Conservation (phyloP, 2,888 invertebrate species). For the Trichopria drosophilae region DNA sequence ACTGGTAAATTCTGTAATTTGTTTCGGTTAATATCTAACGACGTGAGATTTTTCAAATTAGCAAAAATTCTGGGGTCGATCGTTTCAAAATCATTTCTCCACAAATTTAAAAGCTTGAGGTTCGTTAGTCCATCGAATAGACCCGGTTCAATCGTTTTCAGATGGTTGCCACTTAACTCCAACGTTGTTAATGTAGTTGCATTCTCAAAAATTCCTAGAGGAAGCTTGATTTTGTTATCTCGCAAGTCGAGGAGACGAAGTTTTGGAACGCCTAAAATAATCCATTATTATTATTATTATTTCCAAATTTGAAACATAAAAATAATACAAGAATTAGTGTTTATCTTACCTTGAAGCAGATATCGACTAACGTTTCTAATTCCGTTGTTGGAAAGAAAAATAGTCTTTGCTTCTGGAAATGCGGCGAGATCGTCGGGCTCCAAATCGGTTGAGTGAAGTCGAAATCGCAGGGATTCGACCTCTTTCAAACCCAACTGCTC, state of each 20-base stretch:
- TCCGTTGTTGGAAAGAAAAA: conserved; percentile 50
- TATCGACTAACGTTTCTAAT: conserved; percentile 65
- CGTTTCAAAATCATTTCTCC: conserved; percentile 62
- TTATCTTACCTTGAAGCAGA: conserved; percentile 58
- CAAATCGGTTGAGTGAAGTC: conserved; percentile 11
- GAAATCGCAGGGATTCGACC: conserved; percentile 16
- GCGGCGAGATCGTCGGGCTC: conserved; percentile 15
- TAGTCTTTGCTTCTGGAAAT: conserved; percentile 15
- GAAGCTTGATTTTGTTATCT: conserved; percentile 9
- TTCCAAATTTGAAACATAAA: background rate
- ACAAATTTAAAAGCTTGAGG: conserved; percentile 67
- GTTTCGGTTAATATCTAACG: conserved; percentile 72
- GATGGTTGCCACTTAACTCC: conserved; percentile 69
- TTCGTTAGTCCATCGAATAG: conserved; percentile 66
- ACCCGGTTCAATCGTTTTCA: conserved; percentile 57
- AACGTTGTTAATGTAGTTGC: conserved; percentile 62
- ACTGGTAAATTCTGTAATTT: conserved; percentile 9
- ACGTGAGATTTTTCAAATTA: conserved; percentile 60
- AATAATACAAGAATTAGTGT: background rate
- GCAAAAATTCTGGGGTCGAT: conserved; percentile 65
- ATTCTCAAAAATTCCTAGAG: conserved; percentile 65
- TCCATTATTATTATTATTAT: background rate
- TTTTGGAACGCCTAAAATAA: conserved; percentile 58
- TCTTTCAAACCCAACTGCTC: conserved; percentile 12
- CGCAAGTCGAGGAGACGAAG: conserved; percentile 11